These are phyloP conservation scores for Apis mellifera DNA, from an alignment of 1,140 invertebrate genomes.

Conservation along the genomic window DNA sequence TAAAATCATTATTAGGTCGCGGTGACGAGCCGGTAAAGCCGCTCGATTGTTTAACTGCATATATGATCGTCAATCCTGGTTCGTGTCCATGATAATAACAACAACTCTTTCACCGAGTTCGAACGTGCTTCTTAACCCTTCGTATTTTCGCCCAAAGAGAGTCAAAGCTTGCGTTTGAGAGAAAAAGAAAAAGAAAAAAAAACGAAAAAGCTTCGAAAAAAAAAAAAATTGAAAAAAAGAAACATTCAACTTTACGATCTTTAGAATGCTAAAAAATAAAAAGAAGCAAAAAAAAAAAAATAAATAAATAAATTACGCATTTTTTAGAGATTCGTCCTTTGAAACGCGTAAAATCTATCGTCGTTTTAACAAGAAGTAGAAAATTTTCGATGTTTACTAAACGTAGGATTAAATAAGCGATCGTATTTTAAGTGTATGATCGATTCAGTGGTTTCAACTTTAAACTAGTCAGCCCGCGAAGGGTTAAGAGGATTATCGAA, in stretches of 20 bases:
- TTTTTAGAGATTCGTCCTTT: not conserved
- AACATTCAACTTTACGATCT: not conserved
- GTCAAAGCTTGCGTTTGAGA: not conserved
- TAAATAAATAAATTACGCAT: not conserved
- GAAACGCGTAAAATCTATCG: not conserved
- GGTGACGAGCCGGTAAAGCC: conserved; percentile 10
- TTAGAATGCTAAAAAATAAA: not conserved
- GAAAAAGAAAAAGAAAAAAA: not conserved
- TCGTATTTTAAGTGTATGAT: conserved; percentile 11
- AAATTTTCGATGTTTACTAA: conserved; percentile 18
- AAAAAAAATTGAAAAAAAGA: not conserved
- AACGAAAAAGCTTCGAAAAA: not conserved
- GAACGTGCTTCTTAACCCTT: conserved; percentile 14
- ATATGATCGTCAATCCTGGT: conserved; percentile 66
- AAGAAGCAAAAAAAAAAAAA: conserved; percentile 4
- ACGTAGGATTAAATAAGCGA: conserved; percentile 21
- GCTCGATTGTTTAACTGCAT: conserved; percentile 73
- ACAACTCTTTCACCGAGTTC: conserved; percentile 11
- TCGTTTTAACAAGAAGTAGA: conserved; percentile 7
- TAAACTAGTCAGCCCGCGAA: conserved; percentile 10
- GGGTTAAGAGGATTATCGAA: conserved; percentile 33
- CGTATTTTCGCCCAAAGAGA: not conserved
- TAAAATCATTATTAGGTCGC: conserved; percentile 14
- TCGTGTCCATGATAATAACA: conserved; percentile 48
- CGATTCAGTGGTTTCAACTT: conserved; percentile 3